Evolutionary conservation across 2,888 invertebrate genomes (phyloP).

Genomic region (Lasioglossum oenotherae): DNA sequence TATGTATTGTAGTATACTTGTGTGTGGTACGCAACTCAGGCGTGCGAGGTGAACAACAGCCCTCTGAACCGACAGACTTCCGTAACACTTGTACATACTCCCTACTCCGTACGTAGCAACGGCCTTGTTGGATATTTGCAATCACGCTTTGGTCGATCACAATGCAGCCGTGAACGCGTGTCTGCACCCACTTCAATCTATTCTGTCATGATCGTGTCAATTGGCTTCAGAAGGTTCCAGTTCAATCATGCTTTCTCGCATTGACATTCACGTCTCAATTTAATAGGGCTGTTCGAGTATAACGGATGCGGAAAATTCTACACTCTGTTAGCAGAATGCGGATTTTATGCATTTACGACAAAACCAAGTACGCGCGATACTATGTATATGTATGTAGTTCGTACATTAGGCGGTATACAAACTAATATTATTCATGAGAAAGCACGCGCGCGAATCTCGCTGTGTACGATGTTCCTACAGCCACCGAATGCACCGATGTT

Average conservation of each 20-base stretch:
- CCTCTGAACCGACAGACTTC: slow-evolving; percentile 2
- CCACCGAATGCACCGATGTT: no score
- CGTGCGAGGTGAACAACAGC: slow-evolving; percentile 9
- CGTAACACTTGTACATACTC: neutral
- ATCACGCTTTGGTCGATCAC: neutral
- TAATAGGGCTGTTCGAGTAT: neutral
- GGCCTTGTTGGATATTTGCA: neutral
- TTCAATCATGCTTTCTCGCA: neutral
- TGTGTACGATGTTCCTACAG: no score
- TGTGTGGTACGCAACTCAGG: neutral
- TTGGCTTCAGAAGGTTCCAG: neutral
- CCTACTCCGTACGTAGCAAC: neutral
- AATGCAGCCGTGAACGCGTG: neutral
- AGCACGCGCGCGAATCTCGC: no score
- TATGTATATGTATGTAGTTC: no score
- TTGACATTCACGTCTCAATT: neutral
- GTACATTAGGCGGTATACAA: no score
- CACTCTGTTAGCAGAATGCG: no score
- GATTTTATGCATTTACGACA: no score
- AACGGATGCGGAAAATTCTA: no score
- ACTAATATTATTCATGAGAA: no score
- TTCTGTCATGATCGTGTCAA: neutral
- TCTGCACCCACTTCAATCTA: neutral
- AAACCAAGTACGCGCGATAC: no score
- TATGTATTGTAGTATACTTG: neutral